Percentiles rank a stretch among this genome's conserved stretches.
phyloP scores from a whole-genome alignment of 1,140 invertebrate species.

The Psix sp. region DNA sequence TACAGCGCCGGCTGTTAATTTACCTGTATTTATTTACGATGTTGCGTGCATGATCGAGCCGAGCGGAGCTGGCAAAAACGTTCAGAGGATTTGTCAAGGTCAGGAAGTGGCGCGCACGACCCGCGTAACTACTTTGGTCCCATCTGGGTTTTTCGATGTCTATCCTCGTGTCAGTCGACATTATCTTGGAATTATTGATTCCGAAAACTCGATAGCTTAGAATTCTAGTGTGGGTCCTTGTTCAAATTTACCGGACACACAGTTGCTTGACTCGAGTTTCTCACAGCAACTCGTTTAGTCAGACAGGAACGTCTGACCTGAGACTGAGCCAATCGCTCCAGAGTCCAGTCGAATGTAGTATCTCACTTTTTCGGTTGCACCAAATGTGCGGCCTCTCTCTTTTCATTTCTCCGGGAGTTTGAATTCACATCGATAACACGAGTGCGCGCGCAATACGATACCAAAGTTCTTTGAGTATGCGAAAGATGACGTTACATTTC shows the following conservation, averaged over 20 bases:
- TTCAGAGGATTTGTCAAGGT: conserved; percentile 94
- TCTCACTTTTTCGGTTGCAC: conserved; percentile 23
- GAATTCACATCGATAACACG: conserved; percentile 52
- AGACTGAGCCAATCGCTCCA: conserved; percentile 32
- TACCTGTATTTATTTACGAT: conserved; percentile 87
- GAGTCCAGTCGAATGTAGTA: conserved; percentile 29
- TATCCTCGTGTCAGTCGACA: conserved; percentile 68
- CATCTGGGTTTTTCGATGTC: conserved; percentile 90
- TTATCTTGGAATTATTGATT: conserved; percentile 21
- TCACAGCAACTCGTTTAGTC: conserved; percentile 5
- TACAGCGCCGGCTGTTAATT: background rate
- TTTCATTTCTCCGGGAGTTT: conserved; percentile 33
- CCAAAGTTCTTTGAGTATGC: conserved; percentile 34
- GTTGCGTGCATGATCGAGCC: conserved; percentile 86
- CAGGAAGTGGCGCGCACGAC: conserved; percentile 93
- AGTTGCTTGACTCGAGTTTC: background rate
- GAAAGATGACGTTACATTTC: conserved; percentile 52
- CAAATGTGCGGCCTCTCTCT: conserved; percentile 29
- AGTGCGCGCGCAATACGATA: conserved; percentile 55
- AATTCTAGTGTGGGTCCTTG: too few relatives aligned
- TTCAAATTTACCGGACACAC: too few relatives aligned
- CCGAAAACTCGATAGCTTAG: too few relatives aligned
- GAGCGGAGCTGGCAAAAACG: conserved; percentile 81
- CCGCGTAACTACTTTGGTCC: conserved; percentile 91
- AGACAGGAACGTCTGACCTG: conserved; percentile 32